A percentile compares a stretch with the other conserved stretches of the same genome.
Conservation (phyloP, 64 coral and sea anemone genomes). For the Pachyseris speciosa region DNA sequence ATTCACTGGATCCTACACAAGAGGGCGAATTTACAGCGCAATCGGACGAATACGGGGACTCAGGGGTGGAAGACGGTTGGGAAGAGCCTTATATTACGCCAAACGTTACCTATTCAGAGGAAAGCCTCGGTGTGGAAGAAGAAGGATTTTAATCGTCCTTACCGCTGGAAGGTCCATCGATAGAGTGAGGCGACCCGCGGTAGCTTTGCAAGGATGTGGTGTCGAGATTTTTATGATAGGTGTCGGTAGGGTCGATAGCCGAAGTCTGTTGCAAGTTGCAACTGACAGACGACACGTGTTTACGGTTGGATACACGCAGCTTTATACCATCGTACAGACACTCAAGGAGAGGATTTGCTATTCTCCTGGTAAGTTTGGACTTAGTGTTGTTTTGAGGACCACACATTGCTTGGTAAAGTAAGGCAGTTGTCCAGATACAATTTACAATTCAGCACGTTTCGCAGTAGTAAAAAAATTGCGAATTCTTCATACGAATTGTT, state of each 20-base stretch:
- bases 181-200: conserved; percentile 27
- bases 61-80: conserved; percentile 24
- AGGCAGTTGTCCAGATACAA: no score
- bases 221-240: conserved; percentile 41
- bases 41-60: conserved; percentile 13
- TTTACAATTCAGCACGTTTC: no score
- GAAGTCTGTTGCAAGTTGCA: conserved; percentile 13
- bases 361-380: conserved; percentile 20
- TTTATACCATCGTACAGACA: conserved; percentile 4
- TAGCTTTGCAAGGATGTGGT: conserved; percentile 6
- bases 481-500: no score
- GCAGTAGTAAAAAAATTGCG: no score
- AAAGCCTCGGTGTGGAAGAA: conserved; percentile 60
- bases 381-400: no score
- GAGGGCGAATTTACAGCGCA: not conserved
- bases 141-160: conserved; percentile 57
- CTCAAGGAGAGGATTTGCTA: conserved; percentile 51
- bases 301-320: not conserved
- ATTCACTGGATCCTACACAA: not conserved
- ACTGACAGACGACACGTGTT: conserved; percentile 44
- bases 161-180: conserved; percentile 32
- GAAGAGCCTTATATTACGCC: conserved; percentile 33
- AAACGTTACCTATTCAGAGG: conserved; percentile 57
- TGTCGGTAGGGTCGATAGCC: not conserved
- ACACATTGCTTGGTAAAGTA: no score